Evolutionary conservation across 2,888 invertebrate species (phyloP).

Genomic region (Diaperis boleti): DNA sequence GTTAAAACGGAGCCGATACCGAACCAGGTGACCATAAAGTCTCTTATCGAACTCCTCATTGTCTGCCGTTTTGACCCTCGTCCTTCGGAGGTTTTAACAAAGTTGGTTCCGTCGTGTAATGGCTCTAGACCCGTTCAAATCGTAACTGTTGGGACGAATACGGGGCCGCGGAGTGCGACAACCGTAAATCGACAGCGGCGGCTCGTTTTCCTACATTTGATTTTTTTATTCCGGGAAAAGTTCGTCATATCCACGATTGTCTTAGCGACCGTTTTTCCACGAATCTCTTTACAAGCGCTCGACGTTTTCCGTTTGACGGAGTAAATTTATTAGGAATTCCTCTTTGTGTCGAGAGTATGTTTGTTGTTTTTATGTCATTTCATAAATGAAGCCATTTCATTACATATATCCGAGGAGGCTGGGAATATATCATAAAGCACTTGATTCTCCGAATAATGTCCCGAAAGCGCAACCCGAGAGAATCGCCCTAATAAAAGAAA

Average conservation of each 20-base stretch:
- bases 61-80: constrained; percentile 7
- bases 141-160: constrained; percentile 4
- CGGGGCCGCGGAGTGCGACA: constrained; percentile 20
- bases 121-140: not conserved
- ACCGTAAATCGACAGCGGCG: constrained; percentile 6
- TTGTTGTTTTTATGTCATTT: no score
- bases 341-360: no score
- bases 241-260: no score
- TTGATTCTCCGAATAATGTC: no score
- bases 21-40: constrained; percentile 13
- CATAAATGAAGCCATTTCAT: not conserved
- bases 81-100: constrained; percentile 4
- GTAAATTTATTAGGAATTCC: not conserved
- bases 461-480: constrained; percentile 13
- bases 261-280: no score
- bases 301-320: not conserved
- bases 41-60: constrained; percentile 21
- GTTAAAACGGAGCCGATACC: constrained; percentile 17
- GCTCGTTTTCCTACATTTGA: not conserved
- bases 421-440: not conserved
- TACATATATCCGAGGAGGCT: no score
- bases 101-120: constrained; percentile 13
- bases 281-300: not conserved
- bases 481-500: constrained; percentile 6
- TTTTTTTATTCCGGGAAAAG: not conserved